Percentiles rank a stretch among this genome's conserved stretches.
These are phyloP conservation scores for Trinorchestia longiramus DNA, from an alignment of 1,140 invertebrate species.

Conservation along the genomic window DNA sequence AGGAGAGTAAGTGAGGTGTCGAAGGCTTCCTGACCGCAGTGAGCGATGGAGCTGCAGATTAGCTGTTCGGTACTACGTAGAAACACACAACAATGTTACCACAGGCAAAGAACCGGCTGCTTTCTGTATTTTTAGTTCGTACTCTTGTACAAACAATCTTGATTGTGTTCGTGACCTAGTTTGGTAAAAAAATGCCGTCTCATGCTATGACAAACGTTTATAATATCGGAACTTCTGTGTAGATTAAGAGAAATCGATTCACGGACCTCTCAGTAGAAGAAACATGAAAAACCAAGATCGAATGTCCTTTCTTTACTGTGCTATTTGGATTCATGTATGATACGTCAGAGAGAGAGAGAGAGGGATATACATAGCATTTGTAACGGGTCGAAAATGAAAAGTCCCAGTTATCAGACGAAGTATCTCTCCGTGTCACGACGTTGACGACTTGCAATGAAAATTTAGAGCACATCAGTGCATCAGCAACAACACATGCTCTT, in stretches of 20 bases:
- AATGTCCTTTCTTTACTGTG: background rate
- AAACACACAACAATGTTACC: background rate
- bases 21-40: background rate
- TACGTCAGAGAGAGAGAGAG: background rate
- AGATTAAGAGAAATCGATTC: background rate
- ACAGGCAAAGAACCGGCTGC: background rate
- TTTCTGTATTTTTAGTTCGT: background rate
- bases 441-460: background rate
- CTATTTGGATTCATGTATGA: background rate
- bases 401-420: background rate
- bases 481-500: background rate
- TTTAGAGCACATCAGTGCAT: background rate
- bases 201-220: background rate
- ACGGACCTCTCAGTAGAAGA: background rate
- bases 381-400: background rate
- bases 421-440: background rate
- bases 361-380: background rate
- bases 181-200: background rate
- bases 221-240: background rate
- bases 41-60: background rate
- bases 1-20: constrained; percentile 6
- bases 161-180: background rate
- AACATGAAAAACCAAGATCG: background rate
- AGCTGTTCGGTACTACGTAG: background rate
- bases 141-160: background rate